Percentiles rank a stretch among this genome's conserved stretches.
Evolutionary conservation across 2,888 invertebrate species (phyloP).

Genomic region (Chironomus tentans): DNA sequence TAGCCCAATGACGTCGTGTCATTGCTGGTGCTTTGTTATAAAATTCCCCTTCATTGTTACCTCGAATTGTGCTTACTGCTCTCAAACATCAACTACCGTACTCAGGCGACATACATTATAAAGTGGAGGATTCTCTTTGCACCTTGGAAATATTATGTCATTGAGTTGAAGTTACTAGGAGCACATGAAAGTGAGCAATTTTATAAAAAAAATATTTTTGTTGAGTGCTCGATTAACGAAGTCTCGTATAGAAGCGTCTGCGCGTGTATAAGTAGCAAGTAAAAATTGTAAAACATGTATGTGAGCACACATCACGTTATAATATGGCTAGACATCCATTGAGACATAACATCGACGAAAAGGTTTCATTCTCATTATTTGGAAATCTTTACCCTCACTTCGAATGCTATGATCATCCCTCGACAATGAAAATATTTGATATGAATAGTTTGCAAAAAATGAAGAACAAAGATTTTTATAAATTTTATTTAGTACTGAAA

Average conservation of each 20-base stretch:
- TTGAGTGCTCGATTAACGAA: neutral
- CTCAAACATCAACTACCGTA: neutral
- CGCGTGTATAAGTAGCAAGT: too few species aligned
- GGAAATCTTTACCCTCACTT: too few species aligned
- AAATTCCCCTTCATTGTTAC: constrained; percentile 1
- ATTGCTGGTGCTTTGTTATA: constrained; percentile 6
- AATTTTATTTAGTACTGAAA: too few species aligned
- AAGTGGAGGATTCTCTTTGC: constrained; percentile 12
- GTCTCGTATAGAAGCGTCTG: too few species aligned
- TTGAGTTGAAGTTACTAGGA: constrained; percentile 19
- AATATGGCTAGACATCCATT: too few species aligned
- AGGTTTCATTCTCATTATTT: too few species aligned
- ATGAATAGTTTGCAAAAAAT: too few species aligned
- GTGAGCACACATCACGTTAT: neutral
- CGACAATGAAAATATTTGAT: too few species aligned
- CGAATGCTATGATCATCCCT: too few species aligned
- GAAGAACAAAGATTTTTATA: too few species aligned
- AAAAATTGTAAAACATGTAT: neutral
- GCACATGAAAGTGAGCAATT: constrained; percentile 4
- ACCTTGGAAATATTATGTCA: constrained; percentile 25
- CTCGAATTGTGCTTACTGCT: neutral
- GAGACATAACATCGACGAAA: too few species aligned
- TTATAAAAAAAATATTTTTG: too few species aligned
- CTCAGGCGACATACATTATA: neutral
- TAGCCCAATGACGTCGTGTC: neutral